These are phyloP conservation scores for Crotalus helleri DNA, from an alignment of 2,113 vertebrate species.

Conservation along the genomic window DNA sequence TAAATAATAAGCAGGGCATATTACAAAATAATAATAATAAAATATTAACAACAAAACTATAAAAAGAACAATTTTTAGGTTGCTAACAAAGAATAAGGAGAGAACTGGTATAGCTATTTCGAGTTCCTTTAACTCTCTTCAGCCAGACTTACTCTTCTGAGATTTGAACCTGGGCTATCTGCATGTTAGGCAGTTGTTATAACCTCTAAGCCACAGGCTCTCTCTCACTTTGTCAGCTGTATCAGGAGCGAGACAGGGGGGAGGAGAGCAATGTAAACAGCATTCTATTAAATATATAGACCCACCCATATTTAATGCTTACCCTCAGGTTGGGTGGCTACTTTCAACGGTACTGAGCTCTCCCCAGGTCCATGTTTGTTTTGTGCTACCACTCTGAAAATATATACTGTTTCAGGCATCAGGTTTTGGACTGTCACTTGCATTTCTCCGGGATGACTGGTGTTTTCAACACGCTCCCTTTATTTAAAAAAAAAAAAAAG, in stretches of 20 bases:
- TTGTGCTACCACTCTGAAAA: conserved; percentile 88
- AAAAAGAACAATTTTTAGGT: neutral
- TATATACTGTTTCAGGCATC: conserved; percentile 91
- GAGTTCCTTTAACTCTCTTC: too few species aligned
- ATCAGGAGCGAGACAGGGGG: too few species aligned
- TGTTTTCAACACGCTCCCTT: conserved; percentile 92
- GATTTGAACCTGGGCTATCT: too few species aligned
- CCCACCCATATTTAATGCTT: conserved; percentile 11
- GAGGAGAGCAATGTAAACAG: neutral
- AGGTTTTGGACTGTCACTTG: conserved; percentile 95
- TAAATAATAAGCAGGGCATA: conserved; percentile 54
- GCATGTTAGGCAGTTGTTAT: too few species aligned
- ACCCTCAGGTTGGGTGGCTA: conserved; percentile 97
- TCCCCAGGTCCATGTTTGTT: conserved; percentile 90
- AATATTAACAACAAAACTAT: neutral
- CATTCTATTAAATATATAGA: neutral
- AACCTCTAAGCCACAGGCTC: too few species aligned
- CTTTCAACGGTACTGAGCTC: conserved; percentile 81
- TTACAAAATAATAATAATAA: neutral
- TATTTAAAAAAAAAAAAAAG: neutral
- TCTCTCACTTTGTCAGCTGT: too few species aligned
- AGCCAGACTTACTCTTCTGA: too few species aligned
- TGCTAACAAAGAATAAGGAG: too few species aligned
- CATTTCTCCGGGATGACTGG: conserved; percentile 87
- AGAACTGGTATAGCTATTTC: too few species aligned